A percentile compares a stretch with the other conserved stretches of the same genome.
Evolutionary conservation across 2,888 invertebrate species (phyloP).

Genomic region (Perizoma affinitatum): DNA sequence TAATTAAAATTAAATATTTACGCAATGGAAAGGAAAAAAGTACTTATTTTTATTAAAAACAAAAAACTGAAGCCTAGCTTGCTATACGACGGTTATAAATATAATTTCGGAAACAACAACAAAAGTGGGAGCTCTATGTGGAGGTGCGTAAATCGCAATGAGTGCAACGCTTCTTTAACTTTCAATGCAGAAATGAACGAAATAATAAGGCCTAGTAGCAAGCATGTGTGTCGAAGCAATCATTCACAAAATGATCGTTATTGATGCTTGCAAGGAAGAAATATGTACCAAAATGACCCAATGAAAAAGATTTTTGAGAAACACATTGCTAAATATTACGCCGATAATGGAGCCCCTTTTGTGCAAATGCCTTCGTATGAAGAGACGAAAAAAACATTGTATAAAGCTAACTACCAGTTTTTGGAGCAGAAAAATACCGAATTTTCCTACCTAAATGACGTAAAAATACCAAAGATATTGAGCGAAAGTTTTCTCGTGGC

Average conservation of each 20-base stretch:
- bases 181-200: background rate
- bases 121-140: background rate
- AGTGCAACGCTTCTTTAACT: slow-evolving; percentile 1
- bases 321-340: background rate
- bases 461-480: background rate
- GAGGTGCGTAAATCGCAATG: background rate
- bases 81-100: slow-evolving; percentile 1
- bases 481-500: no score
- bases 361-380: slow-evolving; percentile 1
- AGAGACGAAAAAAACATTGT: background rate
- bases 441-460: slow-evolving; percentile 1
- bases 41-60: slow-evolving; percentile 1
- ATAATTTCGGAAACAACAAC: background rate
- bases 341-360: background rate
- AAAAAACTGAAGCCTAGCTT: background rate
- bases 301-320: slow-evolving; percentile 1
- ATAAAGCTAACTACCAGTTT: background rate
- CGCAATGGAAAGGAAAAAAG: no score
- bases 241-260: background rate
- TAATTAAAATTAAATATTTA: no score
- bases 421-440: slow-evolving; percentile 1
- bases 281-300: background rate
- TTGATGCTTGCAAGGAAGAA: background rate
- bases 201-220: background rate
- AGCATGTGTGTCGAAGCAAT: background rate